Conservation (phyloP, 2,797 vertebrate species). For the Gastrophryne carolinensis region DNA sequence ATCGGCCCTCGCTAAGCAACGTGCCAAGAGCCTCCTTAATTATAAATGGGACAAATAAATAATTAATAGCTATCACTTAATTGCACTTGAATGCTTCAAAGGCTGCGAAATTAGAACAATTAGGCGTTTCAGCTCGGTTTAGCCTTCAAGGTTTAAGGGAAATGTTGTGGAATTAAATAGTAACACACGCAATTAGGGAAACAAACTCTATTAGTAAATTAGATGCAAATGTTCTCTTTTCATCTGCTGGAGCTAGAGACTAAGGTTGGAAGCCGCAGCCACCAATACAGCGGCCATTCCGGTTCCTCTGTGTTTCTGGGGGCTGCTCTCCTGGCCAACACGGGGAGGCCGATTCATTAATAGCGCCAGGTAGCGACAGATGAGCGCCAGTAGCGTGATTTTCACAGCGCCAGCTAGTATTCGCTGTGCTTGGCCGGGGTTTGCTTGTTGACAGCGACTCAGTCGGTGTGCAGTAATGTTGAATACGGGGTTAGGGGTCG, state of each 20-base stretch:
- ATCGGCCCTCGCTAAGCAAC: slow-evolving; percentile 63
- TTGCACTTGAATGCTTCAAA: slow-evolving; percentile 84
- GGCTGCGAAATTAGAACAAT: slow-evolving; percentile 93
- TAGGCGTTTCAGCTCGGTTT: slow-evolving; percentile 83
- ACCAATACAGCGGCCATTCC: too few species aligned
- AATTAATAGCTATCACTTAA: slow-evolving; percentile 93
- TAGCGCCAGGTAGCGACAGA: too few species aligned
- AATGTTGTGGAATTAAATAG: slow-evolving; percentile 50
- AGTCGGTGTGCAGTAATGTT: too few species aligned
- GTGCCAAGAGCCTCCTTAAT: slow-evolving; percentile 78
- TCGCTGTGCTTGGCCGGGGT: too few species aligned
- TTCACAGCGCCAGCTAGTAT: too few species aligned
- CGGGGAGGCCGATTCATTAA: too few species aligned
- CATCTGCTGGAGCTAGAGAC: background rate
- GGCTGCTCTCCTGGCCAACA: too few species aligned
- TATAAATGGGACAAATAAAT: slow-evolving; percentile 89
- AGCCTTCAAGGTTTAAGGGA: slow-evolving; percentile 44
- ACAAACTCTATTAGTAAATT: slow-evolving; percentile 38
- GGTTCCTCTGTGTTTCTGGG: too few species aligned
- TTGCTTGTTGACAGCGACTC: too few species aligned
- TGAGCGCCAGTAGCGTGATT: too few species aligned
- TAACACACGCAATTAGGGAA: slow-evolving; percentile 26
- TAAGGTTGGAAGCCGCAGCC: too few species aligned
- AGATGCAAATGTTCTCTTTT: slow-evolving; percentile 8
- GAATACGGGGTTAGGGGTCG: too few species aligned